Percentiles rank a stretch among this genome's conserved stretches.
Conservation (phyloP, 2,113 vertebrate species). For the Benitochromis conjunctus region DNA sequence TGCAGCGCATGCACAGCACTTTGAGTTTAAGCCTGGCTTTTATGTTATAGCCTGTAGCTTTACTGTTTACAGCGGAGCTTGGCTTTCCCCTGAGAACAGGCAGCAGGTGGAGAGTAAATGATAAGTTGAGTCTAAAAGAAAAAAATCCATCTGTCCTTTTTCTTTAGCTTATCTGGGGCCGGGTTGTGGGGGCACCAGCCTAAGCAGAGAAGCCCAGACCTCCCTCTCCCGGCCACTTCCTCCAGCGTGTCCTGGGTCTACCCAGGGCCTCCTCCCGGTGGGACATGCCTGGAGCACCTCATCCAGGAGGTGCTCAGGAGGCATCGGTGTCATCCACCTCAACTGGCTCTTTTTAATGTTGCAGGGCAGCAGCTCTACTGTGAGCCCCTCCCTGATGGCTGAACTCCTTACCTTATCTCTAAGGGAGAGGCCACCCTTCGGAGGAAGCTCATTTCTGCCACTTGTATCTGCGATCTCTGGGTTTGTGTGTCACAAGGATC, state of each 20-base stretch:
- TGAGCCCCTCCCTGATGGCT: no score
- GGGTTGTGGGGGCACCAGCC: background rate
- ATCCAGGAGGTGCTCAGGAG: no score
- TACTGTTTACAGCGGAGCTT: fast-evolving
- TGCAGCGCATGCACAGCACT: background rate
- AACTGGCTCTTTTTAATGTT: no score
- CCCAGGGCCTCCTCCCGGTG: background rate
- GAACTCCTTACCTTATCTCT: no score
- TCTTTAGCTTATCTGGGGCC: background rate
- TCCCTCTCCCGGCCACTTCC: background rate
- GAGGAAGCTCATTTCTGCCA: no score
- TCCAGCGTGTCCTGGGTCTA: background rate
- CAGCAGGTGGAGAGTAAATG: background rate
- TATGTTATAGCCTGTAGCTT: background rate
- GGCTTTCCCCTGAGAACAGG: background rate
- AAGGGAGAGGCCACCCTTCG: no score
- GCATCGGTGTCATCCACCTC: no score
- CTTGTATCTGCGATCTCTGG: no score
- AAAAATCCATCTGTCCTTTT: background rate
- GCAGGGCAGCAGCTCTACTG: no score
- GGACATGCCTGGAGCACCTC: no score
- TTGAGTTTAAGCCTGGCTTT: background rate
- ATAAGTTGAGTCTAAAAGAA: background rate
- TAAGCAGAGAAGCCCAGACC: background rate
- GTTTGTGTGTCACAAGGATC: no score